These are phyloP conservation scores for Sinosuthora webbiana DNA, from an alignment of 2,113 vertebrate species.

Conservation along the genomic window DNA sequence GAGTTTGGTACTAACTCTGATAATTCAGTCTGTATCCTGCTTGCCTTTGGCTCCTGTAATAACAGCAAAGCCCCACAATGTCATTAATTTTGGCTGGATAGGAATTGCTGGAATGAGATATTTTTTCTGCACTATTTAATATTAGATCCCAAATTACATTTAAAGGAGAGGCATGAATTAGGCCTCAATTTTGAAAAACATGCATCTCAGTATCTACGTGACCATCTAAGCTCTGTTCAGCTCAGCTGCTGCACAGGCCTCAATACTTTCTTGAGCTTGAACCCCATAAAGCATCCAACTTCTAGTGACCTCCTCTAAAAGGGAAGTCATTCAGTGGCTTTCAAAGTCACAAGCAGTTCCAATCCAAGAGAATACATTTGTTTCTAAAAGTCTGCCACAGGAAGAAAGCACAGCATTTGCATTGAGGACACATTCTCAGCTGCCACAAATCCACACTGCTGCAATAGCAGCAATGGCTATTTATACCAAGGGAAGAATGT, in stretches of 20 bases:
- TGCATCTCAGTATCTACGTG: not conserved
- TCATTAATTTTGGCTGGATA: not conserved
- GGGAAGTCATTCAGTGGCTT: not conserved
- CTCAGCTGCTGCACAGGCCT: not conserved
- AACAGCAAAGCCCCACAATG: not conserved
- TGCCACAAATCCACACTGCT: not conserved
- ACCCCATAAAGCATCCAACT: not conserved
- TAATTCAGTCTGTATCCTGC: not conserved
- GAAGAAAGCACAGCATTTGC: not conserved
- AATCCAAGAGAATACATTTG: not conserved
- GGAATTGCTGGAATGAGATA: not conserved
- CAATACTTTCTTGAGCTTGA: not conserved
- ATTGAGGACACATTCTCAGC: conserved; percentile 8
- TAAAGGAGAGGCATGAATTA: not conserved
- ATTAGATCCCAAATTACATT: not conserved
- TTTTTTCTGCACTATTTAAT: not conserved
- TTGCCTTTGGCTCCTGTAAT: not conserved
- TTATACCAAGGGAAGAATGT: not conserved
- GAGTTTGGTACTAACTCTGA: not conserved
- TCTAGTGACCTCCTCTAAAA: not conserved
- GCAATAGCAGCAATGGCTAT: not conserved
- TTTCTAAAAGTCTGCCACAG: not conserved
- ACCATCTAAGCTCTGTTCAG: not conserved
- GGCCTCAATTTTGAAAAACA: not conserved
- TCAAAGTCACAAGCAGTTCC: not conserved